Percentiles rank a stretch among this genome's conserved stretches.
phyloP scores from a whole-genome alignment of 2,888 invertebrate species.

The Pseudeuparius sepicola region DNA sequence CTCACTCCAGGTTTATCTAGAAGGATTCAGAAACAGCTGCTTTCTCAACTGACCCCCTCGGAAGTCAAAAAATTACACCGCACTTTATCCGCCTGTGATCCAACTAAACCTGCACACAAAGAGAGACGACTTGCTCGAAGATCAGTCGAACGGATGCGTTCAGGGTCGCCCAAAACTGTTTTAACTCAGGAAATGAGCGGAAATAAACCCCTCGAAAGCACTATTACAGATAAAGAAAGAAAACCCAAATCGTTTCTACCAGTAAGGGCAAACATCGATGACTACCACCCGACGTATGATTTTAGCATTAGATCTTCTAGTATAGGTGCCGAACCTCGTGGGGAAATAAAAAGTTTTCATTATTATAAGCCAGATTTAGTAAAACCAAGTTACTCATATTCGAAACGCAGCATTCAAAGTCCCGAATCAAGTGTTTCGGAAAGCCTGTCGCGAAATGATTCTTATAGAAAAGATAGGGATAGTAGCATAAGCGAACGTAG shows the following conservation, averaged over 20 bases:
- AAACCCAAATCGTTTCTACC: conserved; percentile 29
- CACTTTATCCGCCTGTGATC: conserved; percentile 46
- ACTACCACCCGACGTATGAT: conserved; percentile 24
- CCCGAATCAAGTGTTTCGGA: conserved; percentile 36
- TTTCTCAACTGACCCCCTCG: conserved; percentile 59
- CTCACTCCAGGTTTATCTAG: conserved; percentile 62
- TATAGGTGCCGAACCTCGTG: conserved; percentile 27
- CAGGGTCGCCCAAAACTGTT: conserved; percentile 40
- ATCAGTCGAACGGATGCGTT: conserved; percentile 27
- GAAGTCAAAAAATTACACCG: conserved; percentile 57
- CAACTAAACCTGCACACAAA: conserved; percentile 18
- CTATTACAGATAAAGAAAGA: conserved; percentile 2
- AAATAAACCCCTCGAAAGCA: conserved; percentile 17
- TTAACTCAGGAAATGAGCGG: conserved; percentile 26
- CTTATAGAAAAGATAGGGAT: conserved; percentile 23
- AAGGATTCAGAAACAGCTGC: conserved; percentile 59
- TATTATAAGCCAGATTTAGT: neutral
- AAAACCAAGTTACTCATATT: conserved; percentile 16
- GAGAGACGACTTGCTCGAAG: conserved; percentile 17
- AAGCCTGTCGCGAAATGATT: conserved; percentile 27
- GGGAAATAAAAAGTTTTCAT: conserved; percentile 25
- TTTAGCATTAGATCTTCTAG: conserved; percentile 28
- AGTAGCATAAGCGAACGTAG: conserved; percentile 24
- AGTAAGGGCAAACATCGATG: conserved; percentile 25
- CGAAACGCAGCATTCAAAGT: conserved; percentile 27